Percentiles rank a stretch among this genome's conserved stretches.
Evolutionary conservation across 2,888 invertebrate genomes (phyloP).

Genomic region (Dasypogon diadema): DNA sequence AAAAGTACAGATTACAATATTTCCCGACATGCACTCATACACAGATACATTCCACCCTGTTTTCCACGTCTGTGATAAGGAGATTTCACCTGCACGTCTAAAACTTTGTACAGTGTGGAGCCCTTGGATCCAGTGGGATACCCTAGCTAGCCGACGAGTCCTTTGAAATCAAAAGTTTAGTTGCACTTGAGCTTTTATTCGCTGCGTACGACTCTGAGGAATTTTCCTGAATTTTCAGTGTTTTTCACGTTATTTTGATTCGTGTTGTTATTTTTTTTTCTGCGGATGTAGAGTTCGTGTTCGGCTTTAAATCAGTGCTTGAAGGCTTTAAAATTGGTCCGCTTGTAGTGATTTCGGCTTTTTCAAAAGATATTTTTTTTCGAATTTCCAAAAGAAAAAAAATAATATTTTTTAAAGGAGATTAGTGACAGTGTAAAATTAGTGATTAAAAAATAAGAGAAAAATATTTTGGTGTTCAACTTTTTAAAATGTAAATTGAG

Average conservation of each 20-base stretch:
- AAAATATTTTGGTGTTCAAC: too few species aligned
- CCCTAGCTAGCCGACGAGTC: slow-evolving; percentile 21
- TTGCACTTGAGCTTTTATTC: slow-evolving; percentile 68
- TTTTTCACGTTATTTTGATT: slow-evolving; percentile 21
- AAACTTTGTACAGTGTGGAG: slow-evolving; percentile 40
- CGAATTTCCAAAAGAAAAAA: too few species aligned
- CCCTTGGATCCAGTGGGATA: slow-evolving; percentile 43
- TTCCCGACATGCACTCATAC: slow-evolving; percentile 20
- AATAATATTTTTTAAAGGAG: too few species aligned
- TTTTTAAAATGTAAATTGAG: too few species aligned
- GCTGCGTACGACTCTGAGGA: slow-evolving; percentile 54
- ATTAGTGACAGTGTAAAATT: too few species aligned
- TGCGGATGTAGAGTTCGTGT: background rate
- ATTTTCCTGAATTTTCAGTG: slow-evolving; percentile 27
- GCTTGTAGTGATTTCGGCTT: background rate
- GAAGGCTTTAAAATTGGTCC: background rate
- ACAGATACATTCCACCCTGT: background rate
- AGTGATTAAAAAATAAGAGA: too few species aligned
- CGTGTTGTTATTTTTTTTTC: background rate
- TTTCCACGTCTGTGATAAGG: background rate
- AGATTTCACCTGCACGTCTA: slow-evolving; percentile 9
- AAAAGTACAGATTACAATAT: slow-evolving; percentile 34
- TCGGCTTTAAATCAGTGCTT: background rate
- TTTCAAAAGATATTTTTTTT: too few species aligned
- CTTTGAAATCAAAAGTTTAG: slow-evolving; percentile 60